Evolutionary conservation across 2,113 vertebrate species (phyloP), one percentile per base, ranked within the genome.

Genomic region (Leuciscus idus): DNA sequence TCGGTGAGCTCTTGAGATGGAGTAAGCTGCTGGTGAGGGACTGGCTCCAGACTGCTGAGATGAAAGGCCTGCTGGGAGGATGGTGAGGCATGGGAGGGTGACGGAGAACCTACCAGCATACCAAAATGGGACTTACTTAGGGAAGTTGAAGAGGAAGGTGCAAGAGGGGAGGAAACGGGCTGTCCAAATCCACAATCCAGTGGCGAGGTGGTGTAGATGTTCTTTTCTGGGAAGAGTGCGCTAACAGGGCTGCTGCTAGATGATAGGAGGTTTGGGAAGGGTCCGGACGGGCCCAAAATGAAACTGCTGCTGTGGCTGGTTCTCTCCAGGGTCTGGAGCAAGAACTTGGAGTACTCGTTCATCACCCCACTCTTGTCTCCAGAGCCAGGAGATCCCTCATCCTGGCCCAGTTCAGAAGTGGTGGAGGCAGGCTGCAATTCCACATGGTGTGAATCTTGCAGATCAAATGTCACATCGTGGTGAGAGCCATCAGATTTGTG

Each of bases 1-100:
- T 99, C 98, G 13, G 97, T 98, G 91, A 99, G 96, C 96, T 99
- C 98, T 95, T 99, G 98, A 88, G 98, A 99, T 70, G 98, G 98
- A 86, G 98, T 99, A 92, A 99, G 95, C 96, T 99, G 98, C 95
- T 99, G 98, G 96, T 99, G 97, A 79, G 95, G 93, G 61, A 90
- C 55, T 1, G 97, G 92, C 89, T 99, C 98, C 94, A 99, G 94
- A 90, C 96, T 92, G 89, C 95, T 96, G 90, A 99, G 94, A 89
- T 99, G 98, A 95, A 97, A 98, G 92, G 95, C 96, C 52, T 96
- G 94, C 4, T 98, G 97, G 86, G 95, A 94, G 89, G 85, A 88
- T 15, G 89, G 82, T 0, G 89, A 87, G 55, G 33, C 46, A 8
- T 88, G 89, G 1, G 87, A 73, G 15, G 89, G 85, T 6, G 87